Evolutionary conservation across 1,140 invertebrate species (phyloP), one percentile per base, ranked within the genome.

Genomic region (Oedothorax gibbosus): DNA sequence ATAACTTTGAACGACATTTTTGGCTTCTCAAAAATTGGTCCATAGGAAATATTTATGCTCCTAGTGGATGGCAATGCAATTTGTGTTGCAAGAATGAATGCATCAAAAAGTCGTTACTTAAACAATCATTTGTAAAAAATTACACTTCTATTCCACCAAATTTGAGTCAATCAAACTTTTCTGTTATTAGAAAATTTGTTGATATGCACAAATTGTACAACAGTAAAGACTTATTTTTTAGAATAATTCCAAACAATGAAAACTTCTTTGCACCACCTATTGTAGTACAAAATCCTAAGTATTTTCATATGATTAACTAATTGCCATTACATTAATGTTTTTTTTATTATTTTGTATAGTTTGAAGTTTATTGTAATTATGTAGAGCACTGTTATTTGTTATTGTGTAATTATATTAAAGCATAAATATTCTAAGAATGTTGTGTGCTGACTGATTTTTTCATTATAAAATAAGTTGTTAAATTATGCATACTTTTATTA

Each of bases 61-160:
- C 73, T 62, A 85, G 83, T 65, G 83, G 83, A 0, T 85, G 83
- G 83, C 83, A 85, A n/a, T 85, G 83, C 21, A 77, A 57, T 78
- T 69, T 77, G 20, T 85, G 83, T 20, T 77, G 83, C 57, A 62
- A 64, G 10, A 35, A 50, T 60, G 50, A 62, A 35, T 68, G 66
- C 21, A 69, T 78, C 53, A 50, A 53, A 83, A 64, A 15, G 20
- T 69, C 35, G 35, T 35, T 35, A 51, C n/a, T 53, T 60, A 15
- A 7, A 56, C 51, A 69, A 20, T 8, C 15, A 76, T 57, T n/a
- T 51, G 9, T 51, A 68, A 56, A 76, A 56, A 66, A 18, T n/a
- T 60, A 21, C 15, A 69, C 71, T 11, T 75, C 64, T 53, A 15
- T 69, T 51, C 35, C 72, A 15, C 49, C 51, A 10, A 54, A 18